These are phyloP conservation scores for Microctenopoma lineatum DNA, from an alignment of 2,797 vertebrate genomes.

Conservation along the genomic window DNA sequence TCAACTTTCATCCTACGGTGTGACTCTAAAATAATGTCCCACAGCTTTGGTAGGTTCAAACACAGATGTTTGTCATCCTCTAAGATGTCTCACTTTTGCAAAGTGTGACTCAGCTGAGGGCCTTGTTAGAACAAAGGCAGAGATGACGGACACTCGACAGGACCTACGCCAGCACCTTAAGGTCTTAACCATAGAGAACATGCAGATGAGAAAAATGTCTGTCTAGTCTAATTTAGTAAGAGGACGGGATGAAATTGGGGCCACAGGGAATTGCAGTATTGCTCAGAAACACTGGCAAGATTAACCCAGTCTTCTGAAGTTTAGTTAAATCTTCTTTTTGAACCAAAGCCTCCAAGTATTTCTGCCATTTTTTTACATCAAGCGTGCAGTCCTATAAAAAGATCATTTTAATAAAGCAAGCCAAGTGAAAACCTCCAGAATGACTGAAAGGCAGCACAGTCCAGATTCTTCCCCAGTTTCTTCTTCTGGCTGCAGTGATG, in stretches of 20 bases:
- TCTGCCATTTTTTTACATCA: constrained; percentile 46
- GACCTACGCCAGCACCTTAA: constrained; percentile 24
- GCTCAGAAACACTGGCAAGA: constrained; percentile 53
- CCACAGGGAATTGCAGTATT: constrained; percentile 46
- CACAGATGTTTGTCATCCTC: constrained; percentile 39
- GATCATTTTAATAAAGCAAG: constrained; percentile 25
- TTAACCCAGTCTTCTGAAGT: constrained; percentile 58
- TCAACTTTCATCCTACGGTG: constrained; percentile 46
- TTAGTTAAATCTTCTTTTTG: constrained; percentile 41
- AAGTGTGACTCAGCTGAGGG: constrained; percentile 60
- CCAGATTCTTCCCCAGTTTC: constrained; percentile 16
- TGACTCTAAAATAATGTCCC: constrained; percentile 39
- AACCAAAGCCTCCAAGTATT: constrained; percentile 41
- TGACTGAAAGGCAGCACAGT: constrained; percentile 42
- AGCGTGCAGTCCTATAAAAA: constrained; percentile 42
- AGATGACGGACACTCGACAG: constrained; percentile 30
- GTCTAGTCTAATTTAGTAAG: constrained; percentile 56
- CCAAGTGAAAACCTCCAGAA: constrained; percentile 37
- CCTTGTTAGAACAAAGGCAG: constrained; percentile 45
- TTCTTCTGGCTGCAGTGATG: constrained; percentile 45
- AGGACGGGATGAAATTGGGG: constrained; percentile 37
- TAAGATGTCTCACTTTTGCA: constrained; percentile 49
- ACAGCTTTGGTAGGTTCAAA: constrained; percentile 48
- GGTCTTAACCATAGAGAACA: constrained; percentile 34
- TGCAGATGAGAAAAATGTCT: constrained; percentile 29